phyloP scores from a whole-genome alignment of 2,113 vertebrate species.

The Castor canadensis region DNA sequence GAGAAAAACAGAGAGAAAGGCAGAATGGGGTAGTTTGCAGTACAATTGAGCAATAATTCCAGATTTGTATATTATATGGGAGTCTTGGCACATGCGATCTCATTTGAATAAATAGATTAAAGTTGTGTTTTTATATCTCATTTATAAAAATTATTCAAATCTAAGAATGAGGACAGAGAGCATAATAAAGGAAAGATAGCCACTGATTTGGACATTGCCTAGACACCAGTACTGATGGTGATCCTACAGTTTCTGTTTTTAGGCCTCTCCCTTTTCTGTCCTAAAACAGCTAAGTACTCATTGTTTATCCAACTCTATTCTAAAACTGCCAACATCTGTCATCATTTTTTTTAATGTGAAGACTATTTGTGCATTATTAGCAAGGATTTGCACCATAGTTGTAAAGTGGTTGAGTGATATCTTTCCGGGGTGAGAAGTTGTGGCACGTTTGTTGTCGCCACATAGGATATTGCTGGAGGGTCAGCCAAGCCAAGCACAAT shows the following conservation, averaged over 20 bases:
- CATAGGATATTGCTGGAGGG: background rate
- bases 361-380: background rate
- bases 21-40: background rate
- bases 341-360: background rate
- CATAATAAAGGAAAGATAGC: fast-evolving
- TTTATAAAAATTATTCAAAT: background rate
- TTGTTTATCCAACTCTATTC: background rate
- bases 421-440: background rate
- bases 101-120: background rate
- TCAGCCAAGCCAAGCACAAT: background rate
- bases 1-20: background rate
- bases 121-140: background rate
- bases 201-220: fast-evolving
- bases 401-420: background rate
- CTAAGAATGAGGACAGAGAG: background rate
- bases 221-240: background rate
- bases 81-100: background rate
- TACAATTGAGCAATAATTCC: background rate
- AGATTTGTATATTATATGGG: background rate
- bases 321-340: background rate
- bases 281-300: background rate
- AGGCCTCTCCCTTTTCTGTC: background rate
- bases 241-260: background rate
- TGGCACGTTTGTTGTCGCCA: background rate
- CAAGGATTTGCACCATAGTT: background rate